Percentiles rank a stretch among this genome's conserved stretches.
Conservation (phyloP, 2,113 vertebrate genomes). For the Eulemur macaco region DNA sequence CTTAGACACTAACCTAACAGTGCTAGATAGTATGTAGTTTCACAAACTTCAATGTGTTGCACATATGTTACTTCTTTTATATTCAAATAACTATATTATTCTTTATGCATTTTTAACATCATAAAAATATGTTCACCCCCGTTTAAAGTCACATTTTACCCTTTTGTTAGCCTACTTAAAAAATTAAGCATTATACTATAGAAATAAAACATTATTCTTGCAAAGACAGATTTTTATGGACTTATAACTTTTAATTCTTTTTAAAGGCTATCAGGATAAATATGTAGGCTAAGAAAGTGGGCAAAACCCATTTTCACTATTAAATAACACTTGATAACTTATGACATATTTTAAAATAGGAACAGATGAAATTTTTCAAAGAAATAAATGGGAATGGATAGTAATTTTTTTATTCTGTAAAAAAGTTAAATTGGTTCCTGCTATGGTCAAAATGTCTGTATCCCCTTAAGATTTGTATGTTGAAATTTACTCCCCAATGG, state of each 20-base stretch:
- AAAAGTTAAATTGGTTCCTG: not conserved
- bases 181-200: not conserved
- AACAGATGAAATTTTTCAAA: not conserved
- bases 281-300: not conserved
- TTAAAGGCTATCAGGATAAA: not conserved
- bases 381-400: not conserved
- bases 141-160: not conserved
- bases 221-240: not conserved
- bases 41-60: not conserved
- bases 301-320: not conserved
- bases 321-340: not conserved
- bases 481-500: not conserved
- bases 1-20: not conserved
- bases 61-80: not conserved
- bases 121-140: not conserved
- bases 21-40: not conserved
- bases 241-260: not conserved
- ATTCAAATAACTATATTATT: not conserved
- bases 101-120: not conserved
- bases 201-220: not conserved
- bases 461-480: not conserved
- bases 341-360: slow-evolving; percentile 12
- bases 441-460: not conserved
- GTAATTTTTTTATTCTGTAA: not conserved
- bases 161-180: not conserved